Evolutionary conservation across 2,113 vertebrate genomes (phyloP).

Genomic region (Diadophis punctatus): DNA sequence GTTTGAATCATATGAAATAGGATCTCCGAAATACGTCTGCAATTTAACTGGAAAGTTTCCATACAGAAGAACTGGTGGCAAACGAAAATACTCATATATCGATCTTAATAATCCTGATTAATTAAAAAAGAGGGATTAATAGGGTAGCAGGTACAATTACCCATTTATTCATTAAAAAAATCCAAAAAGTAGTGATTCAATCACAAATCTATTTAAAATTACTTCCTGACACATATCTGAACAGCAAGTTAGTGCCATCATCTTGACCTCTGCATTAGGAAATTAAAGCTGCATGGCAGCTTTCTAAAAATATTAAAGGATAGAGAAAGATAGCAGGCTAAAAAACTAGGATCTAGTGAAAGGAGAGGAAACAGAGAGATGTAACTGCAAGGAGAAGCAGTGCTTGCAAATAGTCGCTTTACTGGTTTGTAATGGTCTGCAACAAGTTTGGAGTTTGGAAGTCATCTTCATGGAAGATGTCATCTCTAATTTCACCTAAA

Average conservation of each 20-base stretch:
- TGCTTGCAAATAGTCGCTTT: background rate
- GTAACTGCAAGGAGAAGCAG: background rate
- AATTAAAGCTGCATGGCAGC: background rate
- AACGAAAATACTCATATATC: slow-evolving; percentile 83
- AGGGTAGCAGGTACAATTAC: background rate
- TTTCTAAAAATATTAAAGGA: background rate
- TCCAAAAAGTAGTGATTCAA: background rate
- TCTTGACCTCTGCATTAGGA: background rate
- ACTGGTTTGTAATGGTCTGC: background rate
- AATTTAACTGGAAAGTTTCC: slow-evolving; percentile 96
- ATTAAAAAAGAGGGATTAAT: background rate
- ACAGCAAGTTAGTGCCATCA: background rate
- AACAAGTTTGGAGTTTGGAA: background rate
- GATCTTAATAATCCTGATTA: slow-evolving; percentile 77
- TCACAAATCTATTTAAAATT: background rate
- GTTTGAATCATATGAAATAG: slow-evolving; percentile 90
- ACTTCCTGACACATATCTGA: background rate
- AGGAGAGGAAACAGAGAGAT: background rate
- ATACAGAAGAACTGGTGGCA: slow-evolving; percentile 86
- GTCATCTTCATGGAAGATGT: background rate
- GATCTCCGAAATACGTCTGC: slow-evolving; percentile 89
- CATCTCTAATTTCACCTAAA: background rate
- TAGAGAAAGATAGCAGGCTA: background rate
- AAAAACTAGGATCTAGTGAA: background rate
- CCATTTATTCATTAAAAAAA: background rate